Conservation (phyloP, 2,113 vertebrate genomes). For the Struthio camelus region DNA sequence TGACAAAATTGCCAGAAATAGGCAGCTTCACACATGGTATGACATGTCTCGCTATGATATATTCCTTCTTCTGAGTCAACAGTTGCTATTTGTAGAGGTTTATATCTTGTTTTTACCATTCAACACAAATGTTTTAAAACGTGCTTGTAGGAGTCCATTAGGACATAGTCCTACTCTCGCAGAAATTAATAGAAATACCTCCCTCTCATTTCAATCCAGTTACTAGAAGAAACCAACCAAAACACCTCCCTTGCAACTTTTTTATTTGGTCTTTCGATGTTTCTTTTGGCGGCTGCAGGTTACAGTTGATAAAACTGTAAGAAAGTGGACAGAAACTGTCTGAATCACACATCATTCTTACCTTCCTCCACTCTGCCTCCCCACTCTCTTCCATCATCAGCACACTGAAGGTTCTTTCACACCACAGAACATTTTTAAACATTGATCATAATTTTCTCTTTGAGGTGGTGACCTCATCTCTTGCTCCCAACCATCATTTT, state of each 20-base stretch:
- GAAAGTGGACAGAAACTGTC: not conserved
- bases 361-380: not conserved
- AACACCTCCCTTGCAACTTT: conserved; percentile 18
- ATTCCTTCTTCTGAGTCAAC: conserved; percentile 30
- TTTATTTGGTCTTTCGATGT: not conserved
- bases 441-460: not conserved
- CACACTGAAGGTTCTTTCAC: not conserved
- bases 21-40: conserved; percentile 26
- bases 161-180: not conserved
- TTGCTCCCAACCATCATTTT: not conserved
- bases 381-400: not conserved
- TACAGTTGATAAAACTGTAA: not conserved
- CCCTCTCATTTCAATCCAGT: conserved; percentile 19
- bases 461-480: not conserved
- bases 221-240: not conserved
- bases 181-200: conserved; percentile 40
- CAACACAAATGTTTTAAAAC: conserved; percentile 34
- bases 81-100: conserved; percentile 47
- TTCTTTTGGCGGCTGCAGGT: not conserved
- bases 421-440: not conserved
- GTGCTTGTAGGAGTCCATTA: conserved; percentile 28
- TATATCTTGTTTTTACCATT: conserved; percentile 27
- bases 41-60: conserved; percentile 11
- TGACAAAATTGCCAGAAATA: conserved; percentile 57
- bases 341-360: conserved; percentile 32